phyloP scores from a whole-genome alignment of 2,888 invertebrate species.

The Tetropium fuscum region DNA sequence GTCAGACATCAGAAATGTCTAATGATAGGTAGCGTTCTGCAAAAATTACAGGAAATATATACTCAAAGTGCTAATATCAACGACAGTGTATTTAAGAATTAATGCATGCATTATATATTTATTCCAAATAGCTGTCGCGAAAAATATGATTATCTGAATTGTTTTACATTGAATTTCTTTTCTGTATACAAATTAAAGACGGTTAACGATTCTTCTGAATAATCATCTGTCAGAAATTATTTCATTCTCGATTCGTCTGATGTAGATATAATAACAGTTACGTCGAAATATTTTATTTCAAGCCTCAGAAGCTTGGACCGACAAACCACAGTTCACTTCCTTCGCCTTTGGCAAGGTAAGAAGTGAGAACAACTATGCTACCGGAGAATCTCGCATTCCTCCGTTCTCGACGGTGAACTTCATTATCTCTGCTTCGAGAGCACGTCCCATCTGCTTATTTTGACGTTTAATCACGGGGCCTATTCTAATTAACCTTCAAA shows the following conservation, averaged over 20 bases:
- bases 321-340: constrained; percentile 28
- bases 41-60: too few relatives aligned
- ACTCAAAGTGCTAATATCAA: too few relatives aligned
- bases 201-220: too few relatives aligned
- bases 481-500: constrained; percentile 13
- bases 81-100: too few relatives aligned
- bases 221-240: too few relatives aligned
- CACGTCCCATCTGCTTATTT: constrained; percentile 20
- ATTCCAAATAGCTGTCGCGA: too few relatives aligned
- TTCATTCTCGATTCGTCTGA: constrained; percentile 6
- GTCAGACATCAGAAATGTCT: too few relatives aligned
- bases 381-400: constrained; percentile 27
- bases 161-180: too few relatives aligned
- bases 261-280: constrained; percentile 22
- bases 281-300: constrained; percentile 11
- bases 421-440: constrained; percentile 7
- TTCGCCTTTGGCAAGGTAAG: constrained; percentile 29
- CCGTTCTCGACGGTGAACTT: constrained; percentile 24
- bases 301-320: constrained; percentile 14
- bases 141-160: too few relatives aligned
- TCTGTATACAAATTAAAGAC: too few relatives aligned
- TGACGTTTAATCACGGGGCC: constrained; percentile 18
- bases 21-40: too few relatives aligned
- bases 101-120: too few relatives aligned
- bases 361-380: constrained; percentile 26